Evolutionary conservation across 1,140 invertebrate species (phyloP), one percentile per base, ranked within the genome.

Genomic region (Rhynchophorus ferrugineus): DNA sequence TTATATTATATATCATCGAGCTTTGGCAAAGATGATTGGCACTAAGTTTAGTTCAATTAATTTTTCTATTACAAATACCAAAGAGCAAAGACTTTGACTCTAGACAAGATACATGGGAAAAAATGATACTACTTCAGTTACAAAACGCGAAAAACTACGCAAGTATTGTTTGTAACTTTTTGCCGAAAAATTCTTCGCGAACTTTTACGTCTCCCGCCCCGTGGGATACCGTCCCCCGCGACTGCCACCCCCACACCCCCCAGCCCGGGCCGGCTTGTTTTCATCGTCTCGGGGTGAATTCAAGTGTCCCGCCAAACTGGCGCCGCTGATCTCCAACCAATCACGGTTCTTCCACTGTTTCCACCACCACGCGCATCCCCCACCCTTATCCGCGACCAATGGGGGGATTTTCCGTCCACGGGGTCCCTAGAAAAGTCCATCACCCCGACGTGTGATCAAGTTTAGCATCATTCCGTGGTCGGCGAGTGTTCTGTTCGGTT

Each of bases 361-460:
- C n/a, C n/a, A 34, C 17, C 3, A n/a, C n/a, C 21, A 37, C 22
- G n/a, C 29, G n/a, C n/a, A n/a, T n/a, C 34, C 48, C 54, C 48
- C 24, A 50, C 43, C 43, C 22, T 39, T 17, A 34, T 43, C 41
- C 46, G 48, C 18, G 14, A 20, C 49, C 49, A 57, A 57, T 52
- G 54, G 44, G 49, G 38, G 37, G 36, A 49, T 33, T 52, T 56
- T 52, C 36, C 22, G 21, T 34, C 19, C 9, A 22, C 21, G 39
- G 42, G 53, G 53, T 44, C 34, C 20, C 21, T 45, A 49, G 53
- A 37, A 47, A 52, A 45, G 42, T 42, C 51, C 44, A 47, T 55
- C 53, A 55, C 53, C 46, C 53, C 47, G 53, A 44, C 53, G 47
- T 49, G 53, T 49, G 53, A 54, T 49, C 53, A 49, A 49, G 53